phyloP scores from a whole-genome alignment of 2,113 vertebrate species.

The Turdus rufiventris region DNA sequence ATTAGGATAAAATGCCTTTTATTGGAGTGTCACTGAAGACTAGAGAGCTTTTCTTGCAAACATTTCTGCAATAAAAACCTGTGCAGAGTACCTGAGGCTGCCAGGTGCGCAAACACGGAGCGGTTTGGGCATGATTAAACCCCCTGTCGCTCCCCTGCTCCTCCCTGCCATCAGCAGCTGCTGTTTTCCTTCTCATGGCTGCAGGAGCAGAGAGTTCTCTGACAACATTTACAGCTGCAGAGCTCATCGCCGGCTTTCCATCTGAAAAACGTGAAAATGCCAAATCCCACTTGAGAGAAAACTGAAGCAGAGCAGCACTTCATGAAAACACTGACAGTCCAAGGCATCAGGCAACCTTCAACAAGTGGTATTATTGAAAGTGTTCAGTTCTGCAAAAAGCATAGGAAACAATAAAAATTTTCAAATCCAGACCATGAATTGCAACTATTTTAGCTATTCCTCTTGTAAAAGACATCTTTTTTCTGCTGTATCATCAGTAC shows the following conservation, averaged over 20 bases:
- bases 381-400: not conserved
- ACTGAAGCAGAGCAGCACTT: not conserved
- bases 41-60: not conserved
- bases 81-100: not conserved
- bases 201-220: not conserved
- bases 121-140: not conserved
- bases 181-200: not conserved
- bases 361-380: not conserved
- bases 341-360: not conserved
- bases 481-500: not conserved
- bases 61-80: not conserved
- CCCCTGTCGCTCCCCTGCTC: not conserved
- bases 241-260: not conserved
- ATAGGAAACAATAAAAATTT: not conserved
- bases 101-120: not conserved
- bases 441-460: not conserved
- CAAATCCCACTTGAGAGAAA: not conserved
- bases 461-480: not conserved
- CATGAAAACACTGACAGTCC: not conserved
- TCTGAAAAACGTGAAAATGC: not conserved
- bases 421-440: not conserved
- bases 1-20: not conserved
- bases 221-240: not conserved
- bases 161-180: constrained; percentile 6
- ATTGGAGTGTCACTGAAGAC: not conserved